These are phyloP conservation scores for Hoplias malabaricus DNA, from an alignment of 2,113 vertebrate genomes.

Conservation along the genomic window DNA sequence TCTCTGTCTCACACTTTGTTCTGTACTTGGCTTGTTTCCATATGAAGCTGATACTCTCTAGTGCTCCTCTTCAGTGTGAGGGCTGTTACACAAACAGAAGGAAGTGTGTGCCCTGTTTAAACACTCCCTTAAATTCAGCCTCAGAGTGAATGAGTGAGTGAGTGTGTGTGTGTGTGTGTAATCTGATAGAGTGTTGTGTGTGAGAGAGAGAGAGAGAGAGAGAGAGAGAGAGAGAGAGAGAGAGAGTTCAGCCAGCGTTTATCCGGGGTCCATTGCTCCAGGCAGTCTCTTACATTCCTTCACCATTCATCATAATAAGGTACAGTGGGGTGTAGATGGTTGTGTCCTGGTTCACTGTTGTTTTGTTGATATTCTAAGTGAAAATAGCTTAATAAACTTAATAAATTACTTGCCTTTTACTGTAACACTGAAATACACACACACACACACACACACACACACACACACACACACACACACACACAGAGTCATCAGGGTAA, in stretches of 20 bases:
- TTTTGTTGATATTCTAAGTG: too few species aligned
- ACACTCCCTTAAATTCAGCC: conserved; percentile 9
- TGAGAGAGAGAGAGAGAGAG: too few species aligned
- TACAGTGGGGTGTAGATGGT: too few species aligned
- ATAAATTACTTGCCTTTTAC: neutral
- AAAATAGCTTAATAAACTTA: too few species aligned
- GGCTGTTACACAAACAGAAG: neutral
- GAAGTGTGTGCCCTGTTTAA: neutral
- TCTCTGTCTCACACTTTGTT: conserved; percentile 14
- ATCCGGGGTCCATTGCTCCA: neutral
- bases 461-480: conserved; percentile 22
- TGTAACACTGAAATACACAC: neutral
- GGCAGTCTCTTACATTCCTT: conserved; percentile 34
- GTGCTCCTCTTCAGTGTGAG: neutral
- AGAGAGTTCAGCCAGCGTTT: conserved; percentile 21
- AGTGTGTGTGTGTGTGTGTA: too few species aligned
- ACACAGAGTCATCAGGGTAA: conserved; percentile 9
- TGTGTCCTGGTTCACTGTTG: too few species aligned
- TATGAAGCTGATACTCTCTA: neutral
- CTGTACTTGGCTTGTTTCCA: conserved; percentile 21
- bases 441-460: conserved; percentile 13
- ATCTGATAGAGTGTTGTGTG: too few species aligned
- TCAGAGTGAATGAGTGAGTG: conserved; percentile 7
- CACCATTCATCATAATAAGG: conserved; percentile 22
- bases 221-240: too few species aligned